Conservation (phyloP, 2,888 invertebrate species). For the Elegia similella region DNA sequence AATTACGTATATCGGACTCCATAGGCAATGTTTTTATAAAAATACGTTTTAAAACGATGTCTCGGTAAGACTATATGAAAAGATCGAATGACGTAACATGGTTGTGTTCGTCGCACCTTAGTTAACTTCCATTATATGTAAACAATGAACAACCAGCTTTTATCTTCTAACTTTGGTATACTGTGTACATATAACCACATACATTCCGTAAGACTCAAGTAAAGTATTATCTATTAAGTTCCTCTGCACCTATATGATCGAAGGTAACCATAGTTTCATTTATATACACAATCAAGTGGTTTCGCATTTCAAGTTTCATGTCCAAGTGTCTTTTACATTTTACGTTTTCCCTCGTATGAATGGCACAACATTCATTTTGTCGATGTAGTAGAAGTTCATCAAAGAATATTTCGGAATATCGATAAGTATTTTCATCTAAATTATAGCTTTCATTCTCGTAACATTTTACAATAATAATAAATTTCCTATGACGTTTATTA, state of each 20-base stretch:
- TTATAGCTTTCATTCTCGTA: conserved; percentile 69
- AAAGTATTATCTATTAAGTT: conserved; percentile 47
- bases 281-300: conserved; percentile 56
- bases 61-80: conserved; percentile 31
- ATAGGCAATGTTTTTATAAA: conserved; percentile 80
- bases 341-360: conserved; percentile 47
- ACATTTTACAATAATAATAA: conserved; percentile 72
- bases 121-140: conserved; percentile 30
- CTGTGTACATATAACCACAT: conserved; percentile 65
- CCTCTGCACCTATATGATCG: conserved; percentile 59
- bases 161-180: conserved; percentile 81
- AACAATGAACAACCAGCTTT: conserved; percentile 60
- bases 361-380: conserved; percentile 55
- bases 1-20: conserved; percentile 77
- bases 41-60: conserved; percentile 68
- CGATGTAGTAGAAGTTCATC: conserved; percentile 57
- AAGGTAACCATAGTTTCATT: conserved; percentile 76
- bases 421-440: conserved; percentile 53
- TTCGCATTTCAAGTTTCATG: conserved; percentile 43
- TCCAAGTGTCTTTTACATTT: conserved; percentile 52
- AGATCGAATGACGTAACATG: conserved; percentile 17
- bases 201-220: conserved; percentile 58
- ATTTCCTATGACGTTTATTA: conserved; percentile 72
- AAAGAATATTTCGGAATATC: conserved; percentile 61
- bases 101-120: conserved; percentile 23